Evolutionary conservation across 2,888 invertebrate species (phyloP), one percentile per base, ranked within the genome.

Genomic region (Yponomeuta evonymella): DNA sequence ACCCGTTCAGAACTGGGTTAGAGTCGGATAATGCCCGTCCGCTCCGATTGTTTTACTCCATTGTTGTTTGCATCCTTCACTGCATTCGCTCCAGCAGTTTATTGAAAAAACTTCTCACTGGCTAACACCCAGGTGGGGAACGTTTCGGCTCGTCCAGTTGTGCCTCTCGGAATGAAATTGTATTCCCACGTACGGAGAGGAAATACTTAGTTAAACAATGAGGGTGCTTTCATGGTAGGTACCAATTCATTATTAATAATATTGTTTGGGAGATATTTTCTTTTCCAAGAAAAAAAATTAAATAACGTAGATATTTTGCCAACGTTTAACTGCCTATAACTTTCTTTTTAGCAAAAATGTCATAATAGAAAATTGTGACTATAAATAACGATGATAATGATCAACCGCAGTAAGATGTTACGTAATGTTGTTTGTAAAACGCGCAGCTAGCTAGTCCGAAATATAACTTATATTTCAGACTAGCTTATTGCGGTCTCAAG

Each of bases 1-100:
- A 80, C 77, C 78, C 78, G 76, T 76, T 77, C 74, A 77, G 76
- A 87, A 86, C 84, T 88, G 79, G 85, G 85, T 85, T 86, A 84
- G 81, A 81, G 79, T 78, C 81, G 83, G 82, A 87, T 87, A 87
- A 84, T 83, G 81, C 81, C 78, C 78, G 79, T 78, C 79, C 79
- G 81, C 81, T 79, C 80, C 78, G 83, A 76, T 80, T 80, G 80
- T 84, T 83, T 83, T 80, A 79, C 77, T 80, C 76, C 75, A 82
- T 83, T 87, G 75, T 77, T 77, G 85, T 86, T 85, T 80, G 81
- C 78, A 79, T 83, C 85, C 79, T 80, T 78, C 72, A 74, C 78
- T 75, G 77, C 76, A 76, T 76, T 77, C 73, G 64, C 8, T 71
- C 64, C 67, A 65, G 62, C 48, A 65, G 64, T 71, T 72, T 72